Percentiles rank a stretch among this genome's conserved stretches.
These are phyloP conservation scores for Drosophila quadrilineata DNA, from an alignment of 1,140 invertebrate species.

Conservation along the genomic window DNA sequence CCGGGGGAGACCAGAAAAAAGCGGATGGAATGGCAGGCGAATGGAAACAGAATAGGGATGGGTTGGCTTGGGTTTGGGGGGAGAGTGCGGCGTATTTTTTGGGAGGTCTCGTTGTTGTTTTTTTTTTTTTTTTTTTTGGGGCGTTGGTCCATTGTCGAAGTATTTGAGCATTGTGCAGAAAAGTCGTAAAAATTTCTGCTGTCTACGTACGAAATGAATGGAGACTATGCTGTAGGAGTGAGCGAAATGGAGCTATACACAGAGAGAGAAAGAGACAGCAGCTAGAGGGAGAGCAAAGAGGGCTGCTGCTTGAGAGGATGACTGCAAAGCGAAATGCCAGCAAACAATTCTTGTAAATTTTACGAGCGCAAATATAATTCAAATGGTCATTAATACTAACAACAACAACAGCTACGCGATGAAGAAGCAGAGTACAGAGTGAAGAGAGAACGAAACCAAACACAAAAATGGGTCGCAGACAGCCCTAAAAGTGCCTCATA, in stretches of 20 bases:
- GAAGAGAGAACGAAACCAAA: conserved; percentile 25
- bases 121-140: too few relatives aligned
- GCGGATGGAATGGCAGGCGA: too few relatives aligned
- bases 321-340: conserved; percentile 37
- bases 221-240: conserved; percentile 37
- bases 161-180: conserved; percentile 78
- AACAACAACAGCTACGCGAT: conserved; percentile 35
- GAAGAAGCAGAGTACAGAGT: neutral
- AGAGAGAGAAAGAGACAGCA: conserved; percentile 24
- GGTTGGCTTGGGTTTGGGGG: neutral
- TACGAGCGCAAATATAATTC: conserved; percentile 81
- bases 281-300: neutral
- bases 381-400: conserved; percentile 80
- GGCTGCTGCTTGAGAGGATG: conserved; percentile 10
- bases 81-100: neutral
- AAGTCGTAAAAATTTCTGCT: conserved; percentile 77
- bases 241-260: neutral
- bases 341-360: conserved; percentile 79
- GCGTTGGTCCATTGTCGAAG: conserved; percentile 64
- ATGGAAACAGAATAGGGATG: too few relatives aligned
- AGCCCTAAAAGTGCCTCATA: conserved; percentile 66
- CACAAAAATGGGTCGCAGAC: conserved; percentile 62
- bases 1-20: too few relatives aligned
- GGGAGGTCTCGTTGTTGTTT: too few relatives aligned
- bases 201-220: conserved; percentile 71